These are phyloP conservation scores for Philaenus spumarius DNA, from an alignment of 1,140 invertebrate species.

Conservation along the genomic window DNA sequence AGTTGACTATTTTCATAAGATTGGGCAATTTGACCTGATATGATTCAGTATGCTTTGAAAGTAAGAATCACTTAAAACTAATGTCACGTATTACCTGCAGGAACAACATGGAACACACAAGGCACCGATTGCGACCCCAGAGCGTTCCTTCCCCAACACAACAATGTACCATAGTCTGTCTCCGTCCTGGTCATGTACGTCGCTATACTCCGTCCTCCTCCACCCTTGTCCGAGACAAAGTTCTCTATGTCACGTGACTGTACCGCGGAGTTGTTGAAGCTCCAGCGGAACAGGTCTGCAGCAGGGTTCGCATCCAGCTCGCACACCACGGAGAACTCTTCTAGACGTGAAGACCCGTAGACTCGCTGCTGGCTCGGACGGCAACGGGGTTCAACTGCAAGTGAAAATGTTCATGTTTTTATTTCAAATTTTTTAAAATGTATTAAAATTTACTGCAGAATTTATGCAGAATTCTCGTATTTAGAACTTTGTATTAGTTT, in stretches of 20 bases:
- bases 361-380: constrained; percentile 35
- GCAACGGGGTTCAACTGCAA: background rate
- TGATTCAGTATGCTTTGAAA: too few species aligned
- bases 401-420: too few species aligned
- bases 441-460: too few species aligned
- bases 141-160: constrained; percentile 47
- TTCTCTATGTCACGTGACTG: constrained; percentile 35
- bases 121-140: constrained; percentile 46
- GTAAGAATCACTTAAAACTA: too few species aligned
- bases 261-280: constrained; percentile 49
- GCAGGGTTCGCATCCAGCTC: constrained; percentile 50
- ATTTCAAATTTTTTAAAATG: too few species aligned
- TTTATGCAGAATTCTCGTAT: too few species aligned
- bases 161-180: constrained; percentile 47
- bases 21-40: too few species aligned
- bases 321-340: constrained; percentile 47
- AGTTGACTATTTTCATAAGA: too few species aligned
- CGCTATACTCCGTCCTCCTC: constrained; percentile 37
- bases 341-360: constrained; percentile 48
- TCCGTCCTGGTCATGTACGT: constrained; percentile 44
- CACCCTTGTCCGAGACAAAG: constrained; percentile 34
- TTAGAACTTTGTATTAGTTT: too few species aligned
- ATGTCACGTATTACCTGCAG: too few species aligned
- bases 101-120: constrained; percentile 49
- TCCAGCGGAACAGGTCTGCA: constrained; percentile 47